phyloP scores from a whole-genome alignment of 1,140 invertebrate species.

The Neelides sp. region DNA sequence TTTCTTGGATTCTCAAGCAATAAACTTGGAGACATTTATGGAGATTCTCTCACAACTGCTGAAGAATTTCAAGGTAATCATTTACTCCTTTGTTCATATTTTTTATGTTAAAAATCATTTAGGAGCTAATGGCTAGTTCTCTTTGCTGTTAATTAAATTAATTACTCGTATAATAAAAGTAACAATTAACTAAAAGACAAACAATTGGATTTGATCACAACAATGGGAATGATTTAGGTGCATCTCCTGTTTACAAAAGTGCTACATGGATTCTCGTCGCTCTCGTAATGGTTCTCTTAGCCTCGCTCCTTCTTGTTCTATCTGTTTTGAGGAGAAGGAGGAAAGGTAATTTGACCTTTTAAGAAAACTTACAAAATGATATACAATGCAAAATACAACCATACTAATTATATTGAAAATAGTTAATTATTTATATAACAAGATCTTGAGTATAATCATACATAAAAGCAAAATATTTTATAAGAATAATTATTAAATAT shows the following conservation, averaged over 20 bases:
- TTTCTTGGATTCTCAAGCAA: constrained; percentile 14
- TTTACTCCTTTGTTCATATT: too few relatives aligned
- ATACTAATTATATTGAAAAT: neutral
- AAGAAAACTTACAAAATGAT: too few relatives aligned
- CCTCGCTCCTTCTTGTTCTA: constrained; percentile 23
- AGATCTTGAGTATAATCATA: too few relatives aligned
- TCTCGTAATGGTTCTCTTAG: constrained; percentile 25
- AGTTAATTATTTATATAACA: neutral
- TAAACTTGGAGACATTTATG: constrained; percentile 16
- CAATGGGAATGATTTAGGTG: constrained; percentile 9
- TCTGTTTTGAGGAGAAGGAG: constrained; percentile 25
- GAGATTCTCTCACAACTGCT: constrained; percentile 9
- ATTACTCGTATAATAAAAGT: too few relatives aligned
- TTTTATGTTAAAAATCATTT: too few relatives aligned
- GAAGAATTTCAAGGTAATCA: constrained; percentile 26
- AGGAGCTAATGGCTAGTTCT: too few relatives aligned
- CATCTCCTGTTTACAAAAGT: constrained; percentile 25
- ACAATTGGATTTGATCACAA: neutral
- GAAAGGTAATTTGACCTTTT: constrained; percentile 24
- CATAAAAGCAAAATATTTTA: too few relatives aligned
- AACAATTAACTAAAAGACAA: too few relatives aligned
- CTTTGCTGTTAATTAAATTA: too few relatives aligned
- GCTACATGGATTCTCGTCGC: constrained; percentile 30
- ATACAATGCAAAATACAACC: neutral
- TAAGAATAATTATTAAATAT: neutral